Conservation (phyloP, 1,140 invertebrate species). For the Apis florea region DNA sequence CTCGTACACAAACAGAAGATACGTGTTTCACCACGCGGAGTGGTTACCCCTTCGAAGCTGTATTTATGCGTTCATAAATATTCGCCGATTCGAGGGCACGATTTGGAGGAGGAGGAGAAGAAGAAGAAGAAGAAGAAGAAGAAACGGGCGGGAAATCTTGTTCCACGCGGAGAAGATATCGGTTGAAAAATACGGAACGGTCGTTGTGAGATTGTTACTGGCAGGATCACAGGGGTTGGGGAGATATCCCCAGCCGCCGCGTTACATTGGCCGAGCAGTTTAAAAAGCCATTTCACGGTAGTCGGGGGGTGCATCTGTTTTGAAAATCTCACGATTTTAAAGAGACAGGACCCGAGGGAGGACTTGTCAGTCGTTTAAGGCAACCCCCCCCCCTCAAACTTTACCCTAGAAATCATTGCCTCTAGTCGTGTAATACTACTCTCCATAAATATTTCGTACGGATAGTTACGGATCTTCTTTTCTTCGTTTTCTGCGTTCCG, state of each 20-base stretch:
- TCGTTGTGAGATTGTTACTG: slow-evolving; percentile 70
- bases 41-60: not conserved
- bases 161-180: slow-evolving; percentile 57
- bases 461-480: not conserved
- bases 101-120: too few species aligned
- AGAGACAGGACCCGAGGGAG: slow-evolving; percentile 47
- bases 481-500: too few species aligned
- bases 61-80: slow-evolving; percentile 63
- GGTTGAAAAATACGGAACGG: slow-evolving; percentile 69
- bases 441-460: not conserved
- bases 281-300: slow-evolving; percentile 74
- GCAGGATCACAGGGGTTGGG: slow-evolving; percentile 62
- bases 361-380: slow-evolving; percentile 67
- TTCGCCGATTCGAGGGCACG: slow-evolving; percentile 48
- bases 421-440: not conserved
- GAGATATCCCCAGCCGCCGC: slow-evolving; percentile 41
- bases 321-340: slow-evolving; percentile 69
- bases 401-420: slow-evolving; percentile 55
- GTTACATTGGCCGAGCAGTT: slow-evolving; percentile 67
- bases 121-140: not conserved
- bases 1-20: too few species aligned
- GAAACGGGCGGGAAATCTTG: not conserved
- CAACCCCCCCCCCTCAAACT: not conserved
- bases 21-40: not conserved
- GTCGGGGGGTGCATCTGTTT: slow-evolving; percentile 76